Base-by-base conservation (phyloP, 2,888 invertebrate species). In the Dryobota labecula region DNA sequence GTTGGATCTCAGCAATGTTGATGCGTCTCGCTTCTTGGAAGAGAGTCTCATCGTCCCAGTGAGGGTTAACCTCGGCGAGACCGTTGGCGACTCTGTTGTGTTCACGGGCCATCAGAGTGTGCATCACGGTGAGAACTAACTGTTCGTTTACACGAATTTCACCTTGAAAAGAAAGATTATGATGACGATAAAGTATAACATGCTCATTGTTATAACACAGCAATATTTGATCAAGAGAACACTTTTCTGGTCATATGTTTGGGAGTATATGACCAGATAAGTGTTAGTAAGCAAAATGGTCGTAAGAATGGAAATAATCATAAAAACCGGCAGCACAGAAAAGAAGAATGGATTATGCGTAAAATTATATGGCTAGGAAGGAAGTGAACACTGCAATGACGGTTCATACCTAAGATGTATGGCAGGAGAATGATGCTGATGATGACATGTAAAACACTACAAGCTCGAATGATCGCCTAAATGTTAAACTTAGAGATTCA, bases 101-200 rank as follows among this genome's bases (percentile, higher is more conserved):
- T 90, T 99, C 98, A 73, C 99, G 96, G 0, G 99, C 98, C 98
- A 98, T 97, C 47, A 99, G 92, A 0, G 98, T 98, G 91, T 99
- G 99, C 98, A 99, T 98, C 82, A 98, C 98, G 0, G 99, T 98
- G 67, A 99, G 94, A 0, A 98, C 98, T 81, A 99, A 94, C 89
- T 99, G 99, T 91, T 99, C 99, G 92, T 99, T 99, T 0, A 98
- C 99, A 88, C 99, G 97, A 90, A 98, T 98, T 95, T 99, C 99
- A 88, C 98, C 98, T 98, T 87, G 24, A 93, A 90, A 45, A 36
- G 13, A 62, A 9, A 49, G 6, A 65, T 53, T 9, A 30, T 58
- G 15, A 41, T 51, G 1, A 38, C 3, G 2, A 43, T 18, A 27
- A 36, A 36, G 9, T 3, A 13, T 15, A n/a, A 8, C 3, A 53